These are phyloP conservation scores for Oreochromis tanganicae DNA, from an alignment of 2,113 vertebrate species.

Conservation along the genomic window DNA sequence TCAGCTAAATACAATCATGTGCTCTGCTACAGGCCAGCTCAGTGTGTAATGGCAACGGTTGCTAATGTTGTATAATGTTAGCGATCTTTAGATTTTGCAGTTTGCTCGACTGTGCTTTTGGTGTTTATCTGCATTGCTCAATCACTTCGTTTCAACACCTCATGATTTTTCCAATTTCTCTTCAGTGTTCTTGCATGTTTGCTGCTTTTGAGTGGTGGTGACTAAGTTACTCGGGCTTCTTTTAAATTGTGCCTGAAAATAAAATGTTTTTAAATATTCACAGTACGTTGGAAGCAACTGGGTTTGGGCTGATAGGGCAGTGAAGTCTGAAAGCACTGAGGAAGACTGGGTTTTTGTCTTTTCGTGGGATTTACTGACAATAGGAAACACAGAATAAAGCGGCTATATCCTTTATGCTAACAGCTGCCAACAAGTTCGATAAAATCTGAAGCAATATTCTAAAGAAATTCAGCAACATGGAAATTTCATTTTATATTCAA, in stretches of 20 bases:
- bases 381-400: background rate
- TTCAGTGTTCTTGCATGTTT: background rate
- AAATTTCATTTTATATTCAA: conserved; percentile 31
- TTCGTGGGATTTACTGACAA: background rate
- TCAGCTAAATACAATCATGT: background rate
- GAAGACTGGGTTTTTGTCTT: background rate
- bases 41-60: background rate
- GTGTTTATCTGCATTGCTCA: background rate
- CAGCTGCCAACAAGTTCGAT: background rate
- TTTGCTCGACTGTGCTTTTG: background rate
- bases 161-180: background rate
- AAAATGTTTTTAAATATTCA: background rate
- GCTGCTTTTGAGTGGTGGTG: background rate
- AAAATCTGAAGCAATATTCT: background rate
- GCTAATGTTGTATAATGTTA: background rate
- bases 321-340: background rate
- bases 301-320: background rate
- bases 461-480: conserved; percentile 1
- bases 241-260: background rate
- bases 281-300: background rate
- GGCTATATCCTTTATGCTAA: background rate
- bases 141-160: background rate
- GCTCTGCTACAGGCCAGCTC: background rate
- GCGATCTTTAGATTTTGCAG: background rate
- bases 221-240: background rate